Base-by-base conservation (phyloP, 92 coral and sea anemone genomes). In the Meandrina meandrites region DNA sequence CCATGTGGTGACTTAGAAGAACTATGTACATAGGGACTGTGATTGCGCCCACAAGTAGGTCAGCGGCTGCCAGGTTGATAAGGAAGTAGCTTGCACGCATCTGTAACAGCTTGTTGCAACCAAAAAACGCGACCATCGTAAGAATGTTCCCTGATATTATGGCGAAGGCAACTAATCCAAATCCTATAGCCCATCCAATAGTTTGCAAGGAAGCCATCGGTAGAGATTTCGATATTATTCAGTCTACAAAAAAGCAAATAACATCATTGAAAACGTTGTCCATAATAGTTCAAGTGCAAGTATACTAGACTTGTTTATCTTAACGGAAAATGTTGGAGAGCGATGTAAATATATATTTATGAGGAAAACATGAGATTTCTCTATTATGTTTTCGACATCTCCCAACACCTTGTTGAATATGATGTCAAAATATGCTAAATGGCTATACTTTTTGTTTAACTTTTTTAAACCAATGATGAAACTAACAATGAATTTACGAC, bases 31-130 rank as follows among this genome's bases (percentile, higher is more conserved):
- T 89, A 3, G 94, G 94, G 28, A 92, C 86, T 9, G 94, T 86
- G 21, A 89, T 82, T 51, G 90, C 74, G 16, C 94, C 94, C 32
- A 92, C 90, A 45, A 92, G 86, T 86, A 92, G 51, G 76, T 92
- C 94, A 47, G 94, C 94, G 12, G 85, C 83, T 28, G 94, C 90
- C 58, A 92, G 79, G 84, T 91, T 92, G 58, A 92, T 76, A n/a
- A 92, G 89, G 40, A 92, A 92, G 69, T 86, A 92, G 75, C 92
- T 89, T 19, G 92, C 90, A 82, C 94, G 94, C 92, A 92, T 92
- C 84, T 89, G 92, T 69, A 89, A 30, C 17, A 92, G 86, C 67
- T 89, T 92, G 73, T 89, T 89, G 77, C 90, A 89, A 27, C 89
- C 80, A 80, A 78, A 53, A 66, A 92, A 92, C 48, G 92, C 94